phyloP scores from a whole-genome alignment of 2,888 invertebrate species.

The Drosophila colorata region DNA sequence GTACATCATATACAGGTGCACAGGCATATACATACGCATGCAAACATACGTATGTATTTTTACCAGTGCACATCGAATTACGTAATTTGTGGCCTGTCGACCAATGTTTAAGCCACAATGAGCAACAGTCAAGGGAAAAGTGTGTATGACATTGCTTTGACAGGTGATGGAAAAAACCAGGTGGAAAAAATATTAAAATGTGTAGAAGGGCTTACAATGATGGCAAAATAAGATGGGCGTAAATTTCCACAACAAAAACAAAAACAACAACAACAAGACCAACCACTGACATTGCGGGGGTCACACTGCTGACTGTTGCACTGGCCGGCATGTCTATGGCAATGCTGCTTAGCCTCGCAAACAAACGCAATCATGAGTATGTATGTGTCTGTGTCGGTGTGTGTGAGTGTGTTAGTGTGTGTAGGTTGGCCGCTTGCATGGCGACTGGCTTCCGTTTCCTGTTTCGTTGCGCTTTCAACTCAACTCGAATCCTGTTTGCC shows the following conservation, averaged over 20 bases:
- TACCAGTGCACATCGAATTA: constrained; percentile 49
- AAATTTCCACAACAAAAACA: constrained; percentile 43
- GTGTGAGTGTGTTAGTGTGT: constrained; percentile 14
- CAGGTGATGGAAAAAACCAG: constrained; percentile 40
- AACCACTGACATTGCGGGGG: constrained; percentile 31
- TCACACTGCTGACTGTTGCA: constrained; percentile 47
- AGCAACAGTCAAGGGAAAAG: constrained; percentile 20
- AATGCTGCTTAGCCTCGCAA: constrained; percentile 73
- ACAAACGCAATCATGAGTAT: constrained; percentile 62
- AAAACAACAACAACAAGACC: constrained; percentile 17
- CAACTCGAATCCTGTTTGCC: constrained; percentile 80
- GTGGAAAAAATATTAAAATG: constrained; percentile 44
- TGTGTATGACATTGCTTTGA: constrained; percentile 37
- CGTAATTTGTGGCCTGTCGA: constrained; percentile 54
- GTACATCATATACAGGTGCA: background rate
- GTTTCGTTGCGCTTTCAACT: constrained; percentile 81
- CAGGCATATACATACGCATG: background rate
- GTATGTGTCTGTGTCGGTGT: constrained; percentile 13
- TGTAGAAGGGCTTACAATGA: constrained; percentile 55
- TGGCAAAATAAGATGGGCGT: constrained; percentile 69
- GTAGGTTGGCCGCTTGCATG: constrained; percentile 60
- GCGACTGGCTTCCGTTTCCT: constrained; percentile 81
- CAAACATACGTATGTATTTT: constrained; percentile 2
- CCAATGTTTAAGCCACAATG: constrained; percentile 38
- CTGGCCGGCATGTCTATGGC: constrained; percentile 51